Evolutionary conservation across 1,140 invertebrate genomes (phyloP).

Genomic region (Bombus pyrosoma): DNA sequence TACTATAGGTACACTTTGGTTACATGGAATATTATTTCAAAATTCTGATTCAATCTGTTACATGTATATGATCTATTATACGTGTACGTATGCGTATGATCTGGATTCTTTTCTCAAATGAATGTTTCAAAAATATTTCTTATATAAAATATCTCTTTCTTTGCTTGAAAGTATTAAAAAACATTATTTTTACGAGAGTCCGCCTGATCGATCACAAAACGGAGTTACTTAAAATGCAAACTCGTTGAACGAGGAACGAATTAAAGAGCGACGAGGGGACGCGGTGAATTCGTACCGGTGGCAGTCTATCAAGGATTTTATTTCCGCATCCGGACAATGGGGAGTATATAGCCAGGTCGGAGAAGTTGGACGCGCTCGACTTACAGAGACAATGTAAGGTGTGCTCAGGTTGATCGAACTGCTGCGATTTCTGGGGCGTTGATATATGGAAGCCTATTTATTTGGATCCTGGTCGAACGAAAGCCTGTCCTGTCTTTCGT

Average conservation of each 20-base stretch:
- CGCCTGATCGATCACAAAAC: not conserved
- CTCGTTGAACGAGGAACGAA: not conserved
- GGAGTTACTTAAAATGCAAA: not conserved
- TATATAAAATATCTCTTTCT: not conserved
- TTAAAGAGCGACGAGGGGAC: not conserved
- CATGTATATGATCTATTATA: not conserved
- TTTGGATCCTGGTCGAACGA: slow-evolving; percentile 71
- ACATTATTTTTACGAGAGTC: not conserved
- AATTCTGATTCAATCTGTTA: not conserved
- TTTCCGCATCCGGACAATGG: not conserved
- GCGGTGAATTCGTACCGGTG: not conserved
- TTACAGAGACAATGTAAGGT: slow-evolving; percentile 61
- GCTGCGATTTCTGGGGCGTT: slow-evolving; percentile 64
- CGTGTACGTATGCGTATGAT: no score
- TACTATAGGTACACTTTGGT: not conserved
- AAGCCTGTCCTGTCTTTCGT: slow-evolving; percentile 67
- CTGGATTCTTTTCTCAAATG: not conserved
- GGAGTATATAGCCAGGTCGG: not conserved
- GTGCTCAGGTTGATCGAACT: slow-evolving; percentile 45
- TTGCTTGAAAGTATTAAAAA: not conserved
- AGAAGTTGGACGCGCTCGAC: slow-evolving; percentile 36
- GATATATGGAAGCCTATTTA: slow-evolving; percentile 76
- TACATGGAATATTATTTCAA: not conserved
- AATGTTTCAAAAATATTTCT: not conserved
- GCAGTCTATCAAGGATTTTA: not conserved